Percentiles rank a stretch among this genome's conserved stretches.
Evolutionary conservation across 2,888 invertebrate species (phyloP).

Genomic region (Halictus quadricinctus): DNA sequence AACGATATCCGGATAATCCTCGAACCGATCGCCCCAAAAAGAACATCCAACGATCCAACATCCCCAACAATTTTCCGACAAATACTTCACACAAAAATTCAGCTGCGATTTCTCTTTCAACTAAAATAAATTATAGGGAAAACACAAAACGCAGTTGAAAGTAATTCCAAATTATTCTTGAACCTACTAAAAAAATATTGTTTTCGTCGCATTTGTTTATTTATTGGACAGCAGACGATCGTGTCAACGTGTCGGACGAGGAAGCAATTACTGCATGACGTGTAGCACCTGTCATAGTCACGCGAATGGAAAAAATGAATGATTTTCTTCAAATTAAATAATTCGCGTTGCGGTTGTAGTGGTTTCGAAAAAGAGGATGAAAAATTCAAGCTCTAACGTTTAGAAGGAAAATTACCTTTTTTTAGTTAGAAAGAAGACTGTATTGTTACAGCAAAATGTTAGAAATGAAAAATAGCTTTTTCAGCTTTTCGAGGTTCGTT

Average conservation of each 20-base stretch:
- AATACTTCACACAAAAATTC: not conserved
- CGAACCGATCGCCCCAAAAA: not conserved
- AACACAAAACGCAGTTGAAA: too few species aligned
- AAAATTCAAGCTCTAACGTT: not conserved
- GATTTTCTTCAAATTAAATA: not conserved
- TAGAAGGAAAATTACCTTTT: not conserved
- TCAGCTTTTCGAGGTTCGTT: too few species aligned
- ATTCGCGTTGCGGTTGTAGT: not conserved
- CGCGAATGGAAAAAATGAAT: not conserved
- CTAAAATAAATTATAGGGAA: too few species aligned
- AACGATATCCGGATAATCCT: conserved; percentile 3
- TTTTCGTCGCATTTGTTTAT: not conserved
- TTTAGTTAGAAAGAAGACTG: too few species aligned
- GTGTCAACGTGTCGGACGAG: not conserved
- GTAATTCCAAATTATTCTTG: not conserved
- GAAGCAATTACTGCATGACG: not conserved
- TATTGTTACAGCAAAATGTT: not conserved
- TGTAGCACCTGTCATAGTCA: conserved; percentile 5
- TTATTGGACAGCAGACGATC: not conserved
- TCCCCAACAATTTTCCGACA: not conserved
- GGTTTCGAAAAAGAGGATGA: not conserved
- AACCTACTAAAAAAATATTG: not conserved
- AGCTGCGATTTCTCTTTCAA: too few species aligned
- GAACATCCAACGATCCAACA: not conserved
- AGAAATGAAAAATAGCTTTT: not conserved